Evolutionary conservation across 1,140 invertebrate genomes (phyloP).

Genomic region (Diabrotica undecimpunctata): DNA sequence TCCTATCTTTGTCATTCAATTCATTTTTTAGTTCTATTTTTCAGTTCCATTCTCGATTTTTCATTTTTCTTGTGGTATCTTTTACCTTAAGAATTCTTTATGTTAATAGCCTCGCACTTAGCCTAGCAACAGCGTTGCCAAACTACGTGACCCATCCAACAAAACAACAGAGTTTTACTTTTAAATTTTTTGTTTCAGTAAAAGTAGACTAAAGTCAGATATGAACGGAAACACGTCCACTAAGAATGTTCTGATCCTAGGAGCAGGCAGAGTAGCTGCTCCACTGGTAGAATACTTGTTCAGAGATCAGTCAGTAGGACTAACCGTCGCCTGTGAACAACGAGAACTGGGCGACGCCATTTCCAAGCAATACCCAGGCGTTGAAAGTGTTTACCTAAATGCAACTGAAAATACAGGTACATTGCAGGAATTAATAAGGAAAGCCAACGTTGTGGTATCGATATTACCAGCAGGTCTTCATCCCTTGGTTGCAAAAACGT

Average conservation of each 20-base stretch:
- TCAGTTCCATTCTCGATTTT: too few species aligned
- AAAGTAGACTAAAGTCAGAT: conserved; percentile 56
- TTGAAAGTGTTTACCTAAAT: conserved; percentile 78
- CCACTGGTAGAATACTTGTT: conserved; percentile 93
- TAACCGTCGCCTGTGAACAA: conserved; percentile 84
- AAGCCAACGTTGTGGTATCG: conserved; percentile 82
- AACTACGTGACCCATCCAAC: too few species aligned
- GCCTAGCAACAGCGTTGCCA: too few species aligned
- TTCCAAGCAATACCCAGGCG: conserved; percentile 71
- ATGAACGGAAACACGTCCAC: conserved; percentile 48
- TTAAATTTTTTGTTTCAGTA: conserved; percentile 36
- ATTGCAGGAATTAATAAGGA: conserved; percentile 66
- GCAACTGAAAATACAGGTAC: conserved; percentile 69
- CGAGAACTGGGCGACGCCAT: conserved; percentile 85
- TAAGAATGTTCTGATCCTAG: conserved; percentile 79
- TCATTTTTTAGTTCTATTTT: too few species aligned
- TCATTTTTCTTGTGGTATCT: too few species aligned
- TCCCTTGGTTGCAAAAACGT: conserved; percentile 77
- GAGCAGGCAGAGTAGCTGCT: conserved; percentile 90
- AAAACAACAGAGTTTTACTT: too few species aligned
- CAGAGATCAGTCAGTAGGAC: conserved; percentile 71
- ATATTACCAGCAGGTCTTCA: conserved; percentile 92
- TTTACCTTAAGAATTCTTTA: too few species aligned
- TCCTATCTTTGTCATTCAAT: too few species aligned
- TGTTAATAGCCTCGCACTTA: too few species aligned